Evolutionary conservation across 2,113 vertebrate genomes (phyloP), one percentile per base, ranked within the genome.

Genomic region (Misgurnus mizolepis): DNA sequence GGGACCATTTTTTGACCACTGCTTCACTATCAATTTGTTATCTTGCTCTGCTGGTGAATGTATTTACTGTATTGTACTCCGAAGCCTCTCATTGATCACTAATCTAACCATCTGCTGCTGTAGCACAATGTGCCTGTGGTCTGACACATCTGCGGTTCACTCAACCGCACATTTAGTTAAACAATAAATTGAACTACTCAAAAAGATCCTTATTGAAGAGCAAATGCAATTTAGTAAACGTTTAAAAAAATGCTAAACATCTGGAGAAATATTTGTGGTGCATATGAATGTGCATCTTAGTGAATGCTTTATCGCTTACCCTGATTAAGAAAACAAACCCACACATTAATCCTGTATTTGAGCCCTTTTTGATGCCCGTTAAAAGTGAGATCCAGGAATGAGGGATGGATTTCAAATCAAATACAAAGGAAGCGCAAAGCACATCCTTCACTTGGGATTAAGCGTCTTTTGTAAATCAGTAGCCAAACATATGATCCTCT

Each of bases 351-450:
- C 56, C 69, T n/a, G n/a, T 12, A 5, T 69, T 79, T 74, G 47
- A 81, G 80, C 49, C 67, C 15, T 45, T 47, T 81, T n/a, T 39
- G 49, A 67, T 78, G 39, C 39, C 53, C 39, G 27, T 18, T 82
- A 47, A 76, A 79, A 41, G 6, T 58, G 50, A 58, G 10, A 66
- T 85, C 66, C 58, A 77, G 56, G 58, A 34, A 60, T 61, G 40
- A 76, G 17, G 76, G 27, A 70, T 76, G 80, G 76, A 50, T 84
- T 81, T 85, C 75, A 65, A 79, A 82, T 82, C 34, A 82, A 18
- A 67, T 66, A 67, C 66, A 66, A 67, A 22, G 67, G n/a, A 79
- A 53, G 60, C 43, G 17, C 53, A 18, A 34, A 80, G 55, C 15
- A 40, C 14, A 58, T 65, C 11, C 43, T 60, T 67, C 47, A 34